Evolutionary conservation across 2,888 invertebrate genomes (phyloP).

Genomic region (Polydesmus complanatus): DNA sequence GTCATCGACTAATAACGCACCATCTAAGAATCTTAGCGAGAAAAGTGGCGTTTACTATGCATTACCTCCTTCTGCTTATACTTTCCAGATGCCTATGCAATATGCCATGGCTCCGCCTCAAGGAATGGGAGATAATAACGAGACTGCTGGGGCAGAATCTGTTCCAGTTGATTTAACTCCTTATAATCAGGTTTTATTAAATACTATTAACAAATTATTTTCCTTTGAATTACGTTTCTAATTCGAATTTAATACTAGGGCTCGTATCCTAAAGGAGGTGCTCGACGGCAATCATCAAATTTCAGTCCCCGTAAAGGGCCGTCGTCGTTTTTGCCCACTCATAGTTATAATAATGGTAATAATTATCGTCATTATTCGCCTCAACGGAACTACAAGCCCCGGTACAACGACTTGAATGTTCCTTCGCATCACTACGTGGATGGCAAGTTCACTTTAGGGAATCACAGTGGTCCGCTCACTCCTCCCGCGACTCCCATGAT

Average conservation of each 20-base stretch:
- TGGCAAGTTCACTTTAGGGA: neutral
- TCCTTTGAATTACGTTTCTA: no score
- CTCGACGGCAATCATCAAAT: neutral
- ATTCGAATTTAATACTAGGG: neutral
- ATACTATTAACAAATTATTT: no score
- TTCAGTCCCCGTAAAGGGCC: neutral
- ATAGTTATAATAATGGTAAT: neutral
- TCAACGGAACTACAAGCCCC: neutral
- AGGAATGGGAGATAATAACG: slow-evolving; percentile 12
- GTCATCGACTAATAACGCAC: neutral
- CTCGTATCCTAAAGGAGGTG: neutral
- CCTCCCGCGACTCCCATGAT: neutral
- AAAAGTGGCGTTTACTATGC: neutral
- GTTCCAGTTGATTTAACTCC: slow-evolving; percentile 10
- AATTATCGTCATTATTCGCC: neutral
- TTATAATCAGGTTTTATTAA: slow-evolving; percentile 4
- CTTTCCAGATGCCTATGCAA: slow-evolving; percentile 9
- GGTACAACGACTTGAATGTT: neutral
- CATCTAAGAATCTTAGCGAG: slow-evolving; percentile 3
- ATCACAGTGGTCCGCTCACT: neutral
- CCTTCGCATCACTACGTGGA: neutral
- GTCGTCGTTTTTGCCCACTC: no score
- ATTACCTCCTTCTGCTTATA: slow-evolving; percentile 1
- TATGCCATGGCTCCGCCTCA: slow-evolving; percentile 11
- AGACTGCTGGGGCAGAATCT: slow-evolving; percentile 15